phyloP scores from a whole-genome alignment of 2,113 vertebrate genomes.

The Platysternon megacephalum region DNA sequence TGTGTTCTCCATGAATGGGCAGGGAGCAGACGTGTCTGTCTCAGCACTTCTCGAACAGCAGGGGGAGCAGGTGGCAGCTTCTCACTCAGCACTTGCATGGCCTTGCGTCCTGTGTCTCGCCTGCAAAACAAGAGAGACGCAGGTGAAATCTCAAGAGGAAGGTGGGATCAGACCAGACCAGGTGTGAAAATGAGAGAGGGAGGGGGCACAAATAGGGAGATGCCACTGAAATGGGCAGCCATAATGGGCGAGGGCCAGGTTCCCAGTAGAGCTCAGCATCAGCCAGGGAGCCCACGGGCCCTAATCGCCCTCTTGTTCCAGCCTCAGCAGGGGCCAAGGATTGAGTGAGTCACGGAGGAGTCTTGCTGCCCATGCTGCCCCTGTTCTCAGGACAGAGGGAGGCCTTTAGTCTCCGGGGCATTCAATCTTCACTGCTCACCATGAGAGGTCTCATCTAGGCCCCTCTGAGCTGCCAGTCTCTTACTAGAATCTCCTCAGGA shows the following conservation, averaged over 20 bases:
- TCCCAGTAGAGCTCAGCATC: rapidly evolving
- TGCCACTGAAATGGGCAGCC: rapidly evolving
- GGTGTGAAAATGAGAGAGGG: rapidly evolving
- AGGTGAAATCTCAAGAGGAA: rapidly evolving
- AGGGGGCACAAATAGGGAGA: rapidly evolving
- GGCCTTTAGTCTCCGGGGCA: neutral
- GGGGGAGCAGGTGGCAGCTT: rapidly evolving
- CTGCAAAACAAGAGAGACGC: neutral
- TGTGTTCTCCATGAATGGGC: conserved; percentile 48
- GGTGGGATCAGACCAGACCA: rapidly evolving
- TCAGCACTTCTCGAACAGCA: rapidly evolving
- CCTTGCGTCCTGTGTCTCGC: neutral
- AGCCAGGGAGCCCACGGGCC: neutral
- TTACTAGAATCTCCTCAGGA: neutral
- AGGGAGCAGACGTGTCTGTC: rapidly evolving
- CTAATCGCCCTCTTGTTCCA: neutral
- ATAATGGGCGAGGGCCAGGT: neutral
- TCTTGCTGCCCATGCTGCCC: neutral
- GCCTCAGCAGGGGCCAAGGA: neutral
- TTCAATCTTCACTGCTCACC: too few relatives aligned
- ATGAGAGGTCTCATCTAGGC: too few relatives aligned
- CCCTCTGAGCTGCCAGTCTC: too few relatives aligned
- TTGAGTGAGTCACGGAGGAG: rapidly evolving
- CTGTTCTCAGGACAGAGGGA: neutral
- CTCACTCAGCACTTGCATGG: conserved; percentile 27